Evolutionary conservation across 2,113 vertebrate genomes (phyloP).

Genomic region (Nettapus auritus): DNA sequence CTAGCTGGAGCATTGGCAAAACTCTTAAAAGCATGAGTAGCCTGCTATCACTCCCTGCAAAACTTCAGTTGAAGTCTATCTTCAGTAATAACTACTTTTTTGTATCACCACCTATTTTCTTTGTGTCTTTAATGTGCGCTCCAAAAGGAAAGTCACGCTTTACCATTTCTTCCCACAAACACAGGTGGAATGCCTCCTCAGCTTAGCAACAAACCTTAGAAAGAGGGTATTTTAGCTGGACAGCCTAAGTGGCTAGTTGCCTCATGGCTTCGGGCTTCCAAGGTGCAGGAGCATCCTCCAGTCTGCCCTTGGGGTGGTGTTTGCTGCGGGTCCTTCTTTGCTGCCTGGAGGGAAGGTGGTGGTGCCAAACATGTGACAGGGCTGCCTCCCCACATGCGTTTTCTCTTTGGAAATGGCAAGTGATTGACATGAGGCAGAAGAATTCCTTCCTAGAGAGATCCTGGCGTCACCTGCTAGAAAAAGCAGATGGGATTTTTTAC

Average conservation of each 20-base stretch:
- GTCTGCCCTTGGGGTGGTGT: background rate
- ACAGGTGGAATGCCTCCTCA: background rate
- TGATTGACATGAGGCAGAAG: constrained; percentile 50
- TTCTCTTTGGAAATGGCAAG: background rate
- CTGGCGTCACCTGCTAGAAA: constrained; percentile 43
- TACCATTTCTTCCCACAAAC: background rate
- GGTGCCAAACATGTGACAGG: background rate
- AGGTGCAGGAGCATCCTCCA: background rate
- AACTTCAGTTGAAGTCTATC: background rate
- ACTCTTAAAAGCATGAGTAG: background rate
- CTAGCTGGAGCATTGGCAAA: background rate
- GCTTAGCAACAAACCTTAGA: background rate
- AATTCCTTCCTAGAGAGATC: constrained; percentile 43
- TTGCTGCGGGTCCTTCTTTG: background rate
- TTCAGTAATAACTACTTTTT: background rate
- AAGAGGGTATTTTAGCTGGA: background rate
- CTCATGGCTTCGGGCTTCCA: background rate
- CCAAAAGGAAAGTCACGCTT: background rate
- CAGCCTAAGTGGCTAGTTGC: background rate
- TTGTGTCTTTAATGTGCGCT: background rate
- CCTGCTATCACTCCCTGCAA: background rate
- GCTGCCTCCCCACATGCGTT: background rate
- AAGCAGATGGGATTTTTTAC: constrained; percentile 42
- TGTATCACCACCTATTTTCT: background rate
- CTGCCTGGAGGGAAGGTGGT: fast-evolving